Evolutionary conservation across 2,797 vertebrate genomes (phyloP), one percentile per base, ranked within the genome.

Genomic region (Prionace glauca): DNA sequence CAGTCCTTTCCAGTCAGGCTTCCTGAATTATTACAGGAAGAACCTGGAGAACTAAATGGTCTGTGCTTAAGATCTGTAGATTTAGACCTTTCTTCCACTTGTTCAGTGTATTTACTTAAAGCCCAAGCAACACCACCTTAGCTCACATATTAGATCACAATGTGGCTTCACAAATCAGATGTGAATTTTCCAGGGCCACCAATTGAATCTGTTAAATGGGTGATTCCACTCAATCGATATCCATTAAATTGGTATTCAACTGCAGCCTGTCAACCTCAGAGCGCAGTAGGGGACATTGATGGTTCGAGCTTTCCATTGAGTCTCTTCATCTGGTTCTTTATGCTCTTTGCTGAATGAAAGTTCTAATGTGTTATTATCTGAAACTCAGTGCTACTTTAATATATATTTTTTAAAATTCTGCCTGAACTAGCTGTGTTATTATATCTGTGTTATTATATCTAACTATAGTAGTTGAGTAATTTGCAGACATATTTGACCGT

Each of bases 121-220:
- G 62, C 62, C 18, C n/a, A 92, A 67, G n/a, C 41, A 67, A n/a
- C 56, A 62, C 24, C 62, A 92, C 65, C 90, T 92, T 18, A 67
- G 0, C 62, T 41, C 62, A 20, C 62, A 36, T 91, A 32, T 92
- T 92, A 69, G 62, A 92, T 92, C 62, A 9, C 9, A 69, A 69
- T 12, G 90, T 92, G 20, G 1, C 62, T 92, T 92, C n/a, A 50
- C 62, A 92, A 67, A 92, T 69, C 65, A 92, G 36, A 92, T 92
- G 90, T 92, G 90, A 92, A 92, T 92, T 92, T 92, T 92, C n/a
- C 65, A 92, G 90, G 20, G 65, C 90, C 65, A 24, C 90, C 90
- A 92, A 92, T 41, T 92, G 16, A 92, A 69, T 69, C 62, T 67
- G 65, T 65, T 92, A 92, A 92, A 67, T 92, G 65, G 62, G 62